Base-by-base conservation (phyloP, 2,888 invertebrate genomes). In the Drosophila stalkeri region DNA sequence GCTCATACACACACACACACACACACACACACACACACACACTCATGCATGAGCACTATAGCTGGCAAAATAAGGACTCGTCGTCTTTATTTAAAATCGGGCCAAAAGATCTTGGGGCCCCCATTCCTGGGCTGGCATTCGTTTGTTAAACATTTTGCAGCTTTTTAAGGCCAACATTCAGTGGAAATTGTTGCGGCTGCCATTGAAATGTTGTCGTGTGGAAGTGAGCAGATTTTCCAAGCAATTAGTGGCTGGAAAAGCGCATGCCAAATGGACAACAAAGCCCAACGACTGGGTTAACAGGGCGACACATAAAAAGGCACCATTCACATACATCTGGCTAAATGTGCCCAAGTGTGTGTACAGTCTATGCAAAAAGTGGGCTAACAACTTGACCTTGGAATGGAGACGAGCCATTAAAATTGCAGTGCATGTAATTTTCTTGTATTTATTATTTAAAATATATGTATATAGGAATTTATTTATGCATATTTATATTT, bases 161-260 rank as follows among this genome's bases (percentile, higher is more conserved):
- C 27, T 60, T 75, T 77, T 74, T 69, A 74, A 68, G 65, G 84
- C 37, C 69, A 47, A 56, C 49, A 51, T 31, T 60, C 52, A n/a
- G 52, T 66, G 52, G 71, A 77, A 85, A 82, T 74, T 75, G 71
- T 80, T 82, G 77, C 70, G 71, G 71, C 67, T 86, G 80, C 77
- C 83, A 82, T 82, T 86, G 83, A 82, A 86, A 82, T 72, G 72
- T 70, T 68, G 55, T 80, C 75, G 69, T 77, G 82, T 77, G 82
- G 82, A 89, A 84, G 85, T 80, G 82, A 86, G 80, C 73, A 80
- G 72, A 89, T 87, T 89, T 89, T 82, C 78, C 90, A 75, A 82
- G 82, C 80, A 89, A 86, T 86, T 86, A 89, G 86, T 82, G 75
- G 68, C 54, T 67, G 66, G 59, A 83, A 59, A 72, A 69, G 73